Evolutionary conservation across 2,797 vertebrate species (phyloP).

Genomic region (Falco cherrug): DNA sequence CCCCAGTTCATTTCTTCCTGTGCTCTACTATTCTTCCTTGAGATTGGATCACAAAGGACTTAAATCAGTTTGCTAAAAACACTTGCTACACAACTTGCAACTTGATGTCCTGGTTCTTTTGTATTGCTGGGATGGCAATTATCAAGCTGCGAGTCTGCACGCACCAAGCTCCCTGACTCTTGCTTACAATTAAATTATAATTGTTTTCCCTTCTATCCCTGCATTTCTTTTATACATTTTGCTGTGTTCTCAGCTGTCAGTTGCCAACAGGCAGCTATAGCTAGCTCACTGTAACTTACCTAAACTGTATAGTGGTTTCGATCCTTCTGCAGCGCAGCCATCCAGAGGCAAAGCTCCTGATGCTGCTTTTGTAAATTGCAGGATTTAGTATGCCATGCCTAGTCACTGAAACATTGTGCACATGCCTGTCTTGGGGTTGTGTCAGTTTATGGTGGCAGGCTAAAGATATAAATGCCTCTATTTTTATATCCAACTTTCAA

Average conservation of each 20-base stretch:
- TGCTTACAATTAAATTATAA: neutral
- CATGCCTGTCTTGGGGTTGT: neutral
- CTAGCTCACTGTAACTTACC: neutral
- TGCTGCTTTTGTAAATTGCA: accelerated
- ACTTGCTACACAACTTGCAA: neutral
- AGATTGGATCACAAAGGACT: neutral
- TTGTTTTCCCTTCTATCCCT: neutral
- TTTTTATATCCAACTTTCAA: neutral
- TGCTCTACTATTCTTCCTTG: neutral
- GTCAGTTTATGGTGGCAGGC: neutral
- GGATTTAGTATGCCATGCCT: neutral
- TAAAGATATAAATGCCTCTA: constrained; percentile 14
- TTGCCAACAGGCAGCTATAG: neutral
- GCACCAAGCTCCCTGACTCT: neutral
- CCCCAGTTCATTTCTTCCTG: neutral
- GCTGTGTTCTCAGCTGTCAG: neutral
- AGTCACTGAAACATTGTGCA: neutral
- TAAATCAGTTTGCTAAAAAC: neutral
- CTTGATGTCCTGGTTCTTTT: neutral
- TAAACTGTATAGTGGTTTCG: neutral
- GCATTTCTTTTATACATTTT: neutral
- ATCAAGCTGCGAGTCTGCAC: neutral
- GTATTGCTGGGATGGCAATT: neutral
- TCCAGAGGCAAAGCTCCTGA: neutral
- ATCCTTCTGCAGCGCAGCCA: neutral